phyloP scores from a whole-genome alignment of 2,888 invertebrate species.

The Trichacis sp. region DNA sequence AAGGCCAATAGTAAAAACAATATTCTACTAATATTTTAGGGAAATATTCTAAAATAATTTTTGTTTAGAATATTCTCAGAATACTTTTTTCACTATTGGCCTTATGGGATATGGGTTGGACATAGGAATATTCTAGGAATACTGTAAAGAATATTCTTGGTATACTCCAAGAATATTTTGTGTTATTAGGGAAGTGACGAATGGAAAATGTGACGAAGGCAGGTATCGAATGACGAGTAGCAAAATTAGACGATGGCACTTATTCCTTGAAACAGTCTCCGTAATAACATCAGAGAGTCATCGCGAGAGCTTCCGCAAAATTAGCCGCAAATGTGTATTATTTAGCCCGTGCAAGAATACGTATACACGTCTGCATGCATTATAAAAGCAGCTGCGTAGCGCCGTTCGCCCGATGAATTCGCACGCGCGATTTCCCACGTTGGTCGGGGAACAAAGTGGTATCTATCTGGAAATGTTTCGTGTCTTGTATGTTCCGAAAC shows the following conservation, averaged over 20 bases:
- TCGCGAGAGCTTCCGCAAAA: conserved; percentile 53
- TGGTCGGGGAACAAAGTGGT: conserved; percentile 46
- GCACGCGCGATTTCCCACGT: conserved; percentile 65
- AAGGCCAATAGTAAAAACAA: too few relatives aligned
- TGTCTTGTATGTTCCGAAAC: not conserved
- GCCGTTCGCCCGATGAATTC: conserved; percentile 52
- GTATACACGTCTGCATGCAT: conserved; percentile 52
- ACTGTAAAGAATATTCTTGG: too few relatives aligned
- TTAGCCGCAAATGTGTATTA: conserved; percentile 62
- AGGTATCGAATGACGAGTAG: conserved; percentile 24
- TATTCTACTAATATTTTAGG: too few relatives aligned
- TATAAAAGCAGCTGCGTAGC: conserved; percentile 55
- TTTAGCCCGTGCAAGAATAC: conserved; percentile 49
- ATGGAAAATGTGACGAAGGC: conserved; percentile 8
- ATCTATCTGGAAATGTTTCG: conserved; percentile 36
- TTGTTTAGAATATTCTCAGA: too few relatives aligned
- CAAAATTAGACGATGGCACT: conserved; percentile 16
- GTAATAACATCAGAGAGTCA: conserved; percentile 17
- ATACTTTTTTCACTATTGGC: too few relatives aligned
- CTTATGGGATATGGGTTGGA: too few relatives aligned
- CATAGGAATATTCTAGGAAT: too few relatives aligned
- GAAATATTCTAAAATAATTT: too few relatives aligned
- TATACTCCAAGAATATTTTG: too few relatives aligned
- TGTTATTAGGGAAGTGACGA: conserved; percentile 3
- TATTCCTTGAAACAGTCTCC: conserved; percentile 10